Evolutionary conservation across 2,113 vertebrate species (phyloP).

Genomic region (Scomber japonicus): DNA sequence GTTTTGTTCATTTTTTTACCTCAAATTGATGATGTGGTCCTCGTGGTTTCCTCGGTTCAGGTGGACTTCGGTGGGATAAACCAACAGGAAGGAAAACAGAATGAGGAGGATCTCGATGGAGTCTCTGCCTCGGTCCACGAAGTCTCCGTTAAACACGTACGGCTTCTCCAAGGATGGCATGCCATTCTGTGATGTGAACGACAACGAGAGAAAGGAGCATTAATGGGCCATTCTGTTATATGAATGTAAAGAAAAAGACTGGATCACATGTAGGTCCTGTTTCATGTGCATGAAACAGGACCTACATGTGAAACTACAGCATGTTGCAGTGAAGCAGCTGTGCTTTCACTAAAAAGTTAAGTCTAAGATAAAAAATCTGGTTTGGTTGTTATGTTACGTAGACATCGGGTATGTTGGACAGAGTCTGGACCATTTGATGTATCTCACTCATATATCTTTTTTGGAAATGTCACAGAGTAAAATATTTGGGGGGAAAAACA

Average conservation of each 20-base stretch:
- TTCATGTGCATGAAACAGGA: too few species aligned
- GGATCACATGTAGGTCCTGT: too few species aligned
- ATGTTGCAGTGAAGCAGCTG: too few species aligned
- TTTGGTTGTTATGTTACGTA: too few species aligned
- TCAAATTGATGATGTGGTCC: constrained; percentile 94
- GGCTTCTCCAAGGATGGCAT: constrained; percentile 92
- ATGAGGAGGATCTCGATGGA: constrained; percentile 94
- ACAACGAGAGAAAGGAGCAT: background rate
- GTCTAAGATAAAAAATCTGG: too few species aligned
- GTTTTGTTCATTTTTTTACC: constrained; percentile 73
- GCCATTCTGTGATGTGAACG: constrained; percentile 87
- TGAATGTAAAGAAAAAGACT: background rate
- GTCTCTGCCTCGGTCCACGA: constrained; percentile 93
- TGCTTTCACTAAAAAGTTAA: too few species aligned
- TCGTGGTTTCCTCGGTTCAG: constrained; percentile 97
- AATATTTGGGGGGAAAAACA: too few species aligned
- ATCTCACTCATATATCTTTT: too few species aligned
- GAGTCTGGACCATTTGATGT: too few species aligned
- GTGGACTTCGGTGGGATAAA: constrained; percentile 92
- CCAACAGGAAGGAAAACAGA: constrained; percentile 92
- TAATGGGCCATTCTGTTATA: background rate
- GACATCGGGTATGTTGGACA: too few species aligned
- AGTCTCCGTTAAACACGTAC: constrained; percentile 95
- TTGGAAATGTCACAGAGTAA: too few species aligned
- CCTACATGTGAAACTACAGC: too few species aligned